Base-by-base conservation (phyloP, 2,888 invertebrate genomes). In the Elegia similella region DNA sequence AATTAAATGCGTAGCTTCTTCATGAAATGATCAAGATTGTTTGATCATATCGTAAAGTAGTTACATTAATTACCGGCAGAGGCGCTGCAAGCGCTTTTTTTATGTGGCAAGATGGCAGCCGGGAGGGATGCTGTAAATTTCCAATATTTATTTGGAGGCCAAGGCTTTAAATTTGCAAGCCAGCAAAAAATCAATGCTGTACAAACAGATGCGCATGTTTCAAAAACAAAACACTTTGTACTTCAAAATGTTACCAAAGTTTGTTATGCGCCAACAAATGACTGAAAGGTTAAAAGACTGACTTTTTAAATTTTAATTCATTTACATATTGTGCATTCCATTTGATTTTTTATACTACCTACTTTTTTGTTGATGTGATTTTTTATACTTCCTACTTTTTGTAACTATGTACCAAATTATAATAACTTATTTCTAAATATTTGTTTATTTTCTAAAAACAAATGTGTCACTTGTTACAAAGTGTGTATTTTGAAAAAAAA, bases 201-300 rank as follows among this genome's bases (percentile, higher is more conserved):
- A 58, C 34, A 29, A 58, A 58, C 30, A 38, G 58, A 43, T 59
- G 56, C 32, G 48, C 59, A 59, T 59, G 59, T 56, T 58, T 50
- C 50, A 58, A 58, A 10, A 55, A 55, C 16, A 55, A 55, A 38
- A 50, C 50, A 42, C 55, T 58, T 46, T 55, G 55, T 34, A 32
- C 44, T 54, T 54, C 17, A 43, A 54, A 48, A 30, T 48, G 48
- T 48, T 30, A 48, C 48, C 48, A 17, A 48, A 48, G 48, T 29
- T 48, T 57, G 43, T 30, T 52, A 57, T 57, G 57, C 46, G 38
- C 44, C 17, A 57, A 57, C 17, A 57, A 57, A 52, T 56, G 30
- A 48, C 42, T 42, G 42, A 52, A 52, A 42, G 23, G 17, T 42
- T 42, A 30, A 30, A 48, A 48, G 30, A 30, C 48, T 48, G 48